Evolutionary conservation across 1,140 invertebrate species (phyloP).

Genomic region (Brachionus sp.): DNA sequence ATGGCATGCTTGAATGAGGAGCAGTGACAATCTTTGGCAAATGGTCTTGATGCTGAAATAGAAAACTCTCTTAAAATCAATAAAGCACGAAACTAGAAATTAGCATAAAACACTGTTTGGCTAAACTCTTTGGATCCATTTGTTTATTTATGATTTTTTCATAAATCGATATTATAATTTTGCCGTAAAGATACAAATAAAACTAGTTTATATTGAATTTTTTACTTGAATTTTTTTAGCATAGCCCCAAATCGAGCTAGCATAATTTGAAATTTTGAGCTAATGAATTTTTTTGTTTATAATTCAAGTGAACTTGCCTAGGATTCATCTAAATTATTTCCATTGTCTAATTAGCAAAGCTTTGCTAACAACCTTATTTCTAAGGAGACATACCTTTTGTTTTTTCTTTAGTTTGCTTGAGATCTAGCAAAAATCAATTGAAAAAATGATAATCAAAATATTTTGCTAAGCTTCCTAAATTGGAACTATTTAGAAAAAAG

Average conservation of each 20-base stretch:
- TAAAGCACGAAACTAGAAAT: neutral
- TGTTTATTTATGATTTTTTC: neutral
- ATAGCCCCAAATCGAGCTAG: neutral
- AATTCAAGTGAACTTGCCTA: neutral
- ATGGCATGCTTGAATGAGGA: neutral
- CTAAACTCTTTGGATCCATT: neutral
- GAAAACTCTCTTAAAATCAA: neutral
- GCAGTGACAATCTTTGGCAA: neutral
- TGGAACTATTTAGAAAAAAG: neutral
- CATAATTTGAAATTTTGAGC: constrained; percentile 17
- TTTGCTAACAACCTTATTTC: neutral
- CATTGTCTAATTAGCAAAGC: neutral
- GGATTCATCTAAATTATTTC: neutral
- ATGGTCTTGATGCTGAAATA: neutral
- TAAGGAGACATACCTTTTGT: neutral
- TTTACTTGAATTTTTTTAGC: neutral
- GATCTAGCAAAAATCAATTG: neutral
- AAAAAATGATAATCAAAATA: neutral
- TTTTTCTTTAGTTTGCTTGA: neutral
- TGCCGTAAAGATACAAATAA: constrained; percentile 8
- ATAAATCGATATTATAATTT: constrained; percentile 12
- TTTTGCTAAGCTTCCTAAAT: neutral
- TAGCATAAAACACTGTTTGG: neutral
- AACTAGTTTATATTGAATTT: neutral
- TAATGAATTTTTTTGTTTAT: neutral